Percentiles rank a stretch among this genome's conserved stretches.
Evolutionary conservation across 1,140 invertebrate genomes (phyloP).

Genomic region (Bombus consobrinus): DNA sequence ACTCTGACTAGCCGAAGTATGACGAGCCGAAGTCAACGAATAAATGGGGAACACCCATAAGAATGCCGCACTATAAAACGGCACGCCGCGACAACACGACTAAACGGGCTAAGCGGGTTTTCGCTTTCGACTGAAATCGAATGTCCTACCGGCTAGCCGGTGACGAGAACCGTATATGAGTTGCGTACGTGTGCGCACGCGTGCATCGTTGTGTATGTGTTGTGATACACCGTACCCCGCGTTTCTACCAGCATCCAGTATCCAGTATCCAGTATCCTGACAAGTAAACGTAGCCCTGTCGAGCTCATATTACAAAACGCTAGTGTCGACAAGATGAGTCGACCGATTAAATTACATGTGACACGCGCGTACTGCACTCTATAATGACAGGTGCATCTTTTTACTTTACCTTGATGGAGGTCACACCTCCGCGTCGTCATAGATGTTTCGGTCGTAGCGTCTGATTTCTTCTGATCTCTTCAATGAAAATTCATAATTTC

Average conservation of each 20-base stretch:
- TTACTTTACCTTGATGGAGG: background rate
- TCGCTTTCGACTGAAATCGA: slow-evolving; percentile 75
- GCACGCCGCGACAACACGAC: slow-evolving; percentile 21
- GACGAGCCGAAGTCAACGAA: slow-evolving; percentile 1
- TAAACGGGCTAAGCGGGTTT: slow-evolving; percentile 61
- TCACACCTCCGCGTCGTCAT: background rate
- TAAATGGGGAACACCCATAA: background rate
- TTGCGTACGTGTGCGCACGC: slow-evolving; percentile 27
- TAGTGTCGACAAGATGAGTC: slow-evolving; percentile 47
- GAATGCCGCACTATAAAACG: slow-evolving; percentile 17
- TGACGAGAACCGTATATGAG: slow-evolving; percentile 19
- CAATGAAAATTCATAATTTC: background rate
- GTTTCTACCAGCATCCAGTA: slow-evolving; percentile 30
- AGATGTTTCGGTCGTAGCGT: background rate
- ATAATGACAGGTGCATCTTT: slow-evolving; percentile 18
- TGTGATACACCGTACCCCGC: background rate
- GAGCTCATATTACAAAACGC: slow-evolving; percentile 52
- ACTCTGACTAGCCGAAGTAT: background rate
- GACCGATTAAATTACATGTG: slow-evolving; percentile 50
- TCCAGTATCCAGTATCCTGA: slow-evolving; percentile 41
- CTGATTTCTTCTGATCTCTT: background rate
- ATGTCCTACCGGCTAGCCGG: slow-evolving; percentile 54
- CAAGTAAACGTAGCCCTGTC: slow-evolving; percentile 34
- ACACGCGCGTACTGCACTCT: slow-evolving; percentile 27
- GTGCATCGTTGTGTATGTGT: slow-evolving; percentile 14